Evolutionary conservation across 2,113 vertebrate species (phyloP).

Genomic region (Equus quagga): DNA sequence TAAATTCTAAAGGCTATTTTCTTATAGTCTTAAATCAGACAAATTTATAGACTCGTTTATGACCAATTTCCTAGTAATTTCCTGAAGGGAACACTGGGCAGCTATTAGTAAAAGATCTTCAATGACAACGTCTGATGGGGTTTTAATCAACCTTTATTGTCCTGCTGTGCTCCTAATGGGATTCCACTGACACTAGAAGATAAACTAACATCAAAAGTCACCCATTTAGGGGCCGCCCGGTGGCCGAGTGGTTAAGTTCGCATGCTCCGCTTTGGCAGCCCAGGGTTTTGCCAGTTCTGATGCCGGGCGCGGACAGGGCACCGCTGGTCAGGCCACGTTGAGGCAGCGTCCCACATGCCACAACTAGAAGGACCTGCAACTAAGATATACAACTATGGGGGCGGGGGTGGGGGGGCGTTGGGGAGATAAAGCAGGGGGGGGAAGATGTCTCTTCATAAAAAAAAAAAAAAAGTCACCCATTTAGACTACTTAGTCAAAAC

Average conservation of each 20-base stretch:
- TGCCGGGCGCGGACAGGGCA: no score
- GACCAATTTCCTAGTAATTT: conserved; percentile 2
- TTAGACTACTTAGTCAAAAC: conserved; percentile 19
- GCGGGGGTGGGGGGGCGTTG: no score
- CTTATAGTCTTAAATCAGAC: not conserved
- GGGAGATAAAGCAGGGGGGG: no score
- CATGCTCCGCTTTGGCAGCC: no score
- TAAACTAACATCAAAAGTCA: conserved; percentile 42
- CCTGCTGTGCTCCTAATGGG: not conserved
- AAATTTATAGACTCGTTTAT: conserved; percentile 23
- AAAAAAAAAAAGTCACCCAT: not conserved
- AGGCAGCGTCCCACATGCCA: no score
- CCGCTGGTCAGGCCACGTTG: no score
- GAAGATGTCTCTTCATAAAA: no score
- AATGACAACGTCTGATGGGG: not conserved
- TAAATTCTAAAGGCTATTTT: conserved; percentile 40
- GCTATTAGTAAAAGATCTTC: not conserved
- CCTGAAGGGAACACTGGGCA: not conserved
- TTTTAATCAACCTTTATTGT: conserved; percentile 24
- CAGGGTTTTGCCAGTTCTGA: no score
- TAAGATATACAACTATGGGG: no score
- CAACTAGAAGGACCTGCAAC: no score
- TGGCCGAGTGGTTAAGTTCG: no score
- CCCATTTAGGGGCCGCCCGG: no score
- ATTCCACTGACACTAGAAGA: not conserved